A percentile compares a stretch with the other conserved stretches of the same genome.
Conservation (phyloP, 2,888 invertebrate genomes). For the Drosophila aldrichi region DNA sequence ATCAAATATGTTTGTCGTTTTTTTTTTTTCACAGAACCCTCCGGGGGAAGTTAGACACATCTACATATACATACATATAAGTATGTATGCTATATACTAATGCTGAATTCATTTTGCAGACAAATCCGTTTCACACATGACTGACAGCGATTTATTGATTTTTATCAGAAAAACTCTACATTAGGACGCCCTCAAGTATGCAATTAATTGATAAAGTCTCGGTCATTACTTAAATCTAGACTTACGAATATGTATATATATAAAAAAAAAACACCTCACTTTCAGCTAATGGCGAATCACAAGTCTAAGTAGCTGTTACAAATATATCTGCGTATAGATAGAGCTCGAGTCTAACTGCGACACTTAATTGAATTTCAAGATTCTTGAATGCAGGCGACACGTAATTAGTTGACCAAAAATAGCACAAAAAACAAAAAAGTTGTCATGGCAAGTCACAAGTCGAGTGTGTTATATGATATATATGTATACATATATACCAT, state of each 20-base stretch:
- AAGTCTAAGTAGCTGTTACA: neutral
- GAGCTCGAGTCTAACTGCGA: neutral
- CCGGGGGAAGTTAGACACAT: neutral
- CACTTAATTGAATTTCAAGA: conserved; percentile 38
- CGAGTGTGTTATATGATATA: conserved; percentile 21
- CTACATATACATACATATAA: neutral
- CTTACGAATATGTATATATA: neutral
- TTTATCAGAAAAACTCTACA: conserved; percentile 9
- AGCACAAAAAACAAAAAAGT: conserved; percentile 38
- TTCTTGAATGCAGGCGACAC: conserved; percentile 19
- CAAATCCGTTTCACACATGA: conserved; percentile 34
- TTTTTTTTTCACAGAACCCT: neutral
- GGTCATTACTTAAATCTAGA: conserved; percentile 1
- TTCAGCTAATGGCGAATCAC: neutral
- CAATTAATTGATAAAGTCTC: conserved; percentile 49
- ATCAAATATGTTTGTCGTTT: neutral
- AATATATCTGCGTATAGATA: neutral
- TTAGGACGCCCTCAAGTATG: conserved; percentile 47
- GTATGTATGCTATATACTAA: neutral
- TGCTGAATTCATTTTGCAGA: conserved; percentile 8
- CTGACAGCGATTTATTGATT: conserved; percentile 31
- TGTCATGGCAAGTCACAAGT: conserved; percentile 33
- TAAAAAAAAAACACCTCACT: neutral
- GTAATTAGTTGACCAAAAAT: conserved; percentile 22
- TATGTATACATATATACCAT: conserved; percentile 3